Evolutionary conservation across 2,888 invertebrate genomes (phyloP).

Genomic region (Flexamia atlantica): DNA sequence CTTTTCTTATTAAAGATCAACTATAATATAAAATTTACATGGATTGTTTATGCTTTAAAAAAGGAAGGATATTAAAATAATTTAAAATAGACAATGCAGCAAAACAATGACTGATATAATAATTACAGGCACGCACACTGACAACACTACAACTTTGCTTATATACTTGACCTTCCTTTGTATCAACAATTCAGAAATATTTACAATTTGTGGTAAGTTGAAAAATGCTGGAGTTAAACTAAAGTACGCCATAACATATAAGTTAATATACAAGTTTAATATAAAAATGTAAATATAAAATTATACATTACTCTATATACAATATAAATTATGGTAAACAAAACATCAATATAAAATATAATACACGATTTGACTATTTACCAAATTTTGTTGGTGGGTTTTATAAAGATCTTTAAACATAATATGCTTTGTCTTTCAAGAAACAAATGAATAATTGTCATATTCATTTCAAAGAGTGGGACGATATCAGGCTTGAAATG

Average conservation of each 20-base stretch:
- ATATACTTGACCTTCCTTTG: constrained; percentile 49
- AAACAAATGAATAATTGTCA: constrained; percentile 27
- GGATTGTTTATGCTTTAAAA: constrained; percentile 52
- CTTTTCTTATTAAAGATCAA: constrained; percentile 62
- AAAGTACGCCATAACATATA: constrained; percentile 38
- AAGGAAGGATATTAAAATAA: constrained; percentile 59
- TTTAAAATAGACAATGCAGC: constrained; percentile 52
- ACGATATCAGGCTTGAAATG: constrained; percentile 35
- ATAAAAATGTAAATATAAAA: constrained; percentile 58
- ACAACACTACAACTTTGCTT: constrained; percentile 57
- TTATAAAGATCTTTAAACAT: constrained; percentile 50
- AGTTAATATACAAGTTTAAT: constrained; percentile 51
- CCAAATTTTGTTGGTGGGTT: constrained; percentile 49
- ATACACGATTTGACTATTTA: constrained; percentile 43
- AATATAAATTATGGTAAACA: constrained; percentile 58
- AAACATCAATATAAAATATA: constrained; percentile 49
- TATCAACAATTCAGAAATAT: constrained; percentile 55
- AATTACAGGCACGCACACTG: constrained; percentile 63
- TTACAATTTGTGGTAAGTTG: constrained; percentile 63
- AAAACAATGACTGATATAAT: constrained; percentile 50
- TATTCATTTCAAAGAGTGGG: constrained; percentile 5
- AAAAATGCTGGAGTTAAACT: constrained; percentile 64
- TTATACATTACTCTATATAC: constrained; percentile 39
- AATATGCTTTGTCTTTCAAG: constrained; percentile 22
- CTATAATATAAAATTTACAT: constrained; percentile 65